Evolutionary conservation across 2,888 invertebrate genomes (phyloP), one percentile per base, ranked within the genome.

Genomic region (Pocota personata): DNA sequence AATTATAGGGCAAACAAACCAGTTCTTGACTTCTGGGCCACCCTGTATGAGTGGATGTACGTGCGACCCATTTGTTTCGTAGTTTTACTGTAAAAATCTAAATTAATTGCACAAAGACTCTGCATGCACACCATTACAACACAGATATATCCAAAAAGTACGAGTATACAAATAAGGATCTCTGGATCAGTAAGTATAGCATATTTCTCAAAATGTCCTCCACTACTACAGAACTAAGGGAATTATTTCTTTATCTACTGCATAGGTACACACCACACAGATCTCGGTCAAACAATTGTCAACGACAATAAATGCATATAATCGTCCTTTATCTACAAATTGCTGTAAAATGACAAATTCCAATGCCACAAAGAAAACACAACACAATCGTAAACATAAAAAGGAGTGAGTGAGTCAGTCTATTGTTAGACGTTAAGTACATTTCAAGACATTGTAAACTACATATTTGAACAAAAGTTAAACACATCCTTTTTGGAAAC

Each of bases 291-390:
- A 69, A 58, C 69, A 79, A 69, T 79, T 73, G 69, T 58, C 30
- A 55, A 69, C 64, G 32, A 60, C 52, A 79, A 83, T 62, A 79
- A 79, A 58, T 43, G 67, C 37, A 62, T 55, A 71, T 67, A 67
- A 69, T 78, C 57, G 55, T 71, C 79, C 69, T 64, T 75, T 64
- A 66, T 66, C 27, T 37, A 21, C 76, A 84, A n/a, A 84, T 84
- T 84, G 79, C 69, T 79, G 79, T 75, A 75, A 75, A 84, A 75
- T 66, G 77, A 82, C 77, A 82, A 82, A 66, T 77, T 71, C 48
- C 14, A 40, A 55, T 66, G 64, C 52, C 50, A 76, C 76, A 82
- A 82, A 72, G 55, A 10, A 40, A 2, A 37, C 55, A 50, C 50
- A 52, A 50, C 43, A 62, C 48, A 30, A 64, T 24, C 7, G 27